A percentile compares a stretch with the other conserved stretches of the same genome.
These are phyloP conservation scores for Siniperca chuatsi DNA, from an alignment of 2,113 vertebrate species.

Conservation along the genomic window DNA sequence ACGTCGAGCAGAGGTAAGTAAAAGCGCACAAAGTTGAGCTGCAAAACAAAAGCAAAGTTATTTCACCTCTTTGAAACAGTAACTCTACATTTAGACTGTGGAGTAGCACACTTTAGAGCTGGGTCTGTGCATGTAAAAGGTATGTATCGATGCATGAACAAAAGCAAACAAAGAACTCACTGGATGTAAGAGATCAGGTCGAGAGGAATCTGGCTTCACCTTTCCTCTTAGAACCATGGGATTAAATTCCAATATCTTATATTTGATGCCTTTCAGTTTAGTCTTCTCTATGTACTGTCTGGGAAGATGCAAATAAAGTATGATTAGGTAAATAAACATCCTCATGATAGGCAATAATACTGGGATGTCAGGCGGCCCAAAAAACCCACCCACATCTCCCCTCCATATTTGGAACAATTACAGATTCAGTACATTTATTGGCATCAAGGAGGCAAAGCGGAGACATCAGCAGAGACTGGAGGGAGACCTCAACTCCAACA, in stretches of 20 bases:
- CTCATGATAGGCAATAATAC: background rate
- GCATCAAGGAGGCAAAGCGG: too few relatives aligned
- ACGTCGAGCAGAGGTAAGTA: slow-evolving; percentile 93
- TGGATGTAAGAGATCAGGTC: slow-evolving; percentile 95
- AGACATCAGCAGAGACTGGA: too few relatives aligned
- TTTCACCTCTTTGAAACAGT: background rate
- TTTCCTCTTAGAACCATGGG: slow-evolving; percentile 93
- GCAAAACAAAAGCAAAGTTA: slow-evolving; percentile 63
- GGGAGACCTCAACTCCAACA: too few relatives aligned
- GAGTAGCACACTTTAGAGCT: background rate
- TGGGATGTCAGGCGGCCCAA: background rate
- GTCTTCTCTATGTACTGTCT: slow-evolving; percentile 95
- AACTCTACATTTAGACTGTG: background rate
- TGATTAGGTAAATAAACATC: background rate
- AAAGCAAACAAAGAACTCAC: slow-evolving; percentile 85
- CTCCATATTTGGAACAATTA: background rate
- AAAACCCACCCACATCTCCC: background rate
- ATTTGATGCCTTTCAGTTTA: slow-evolving; percentile 90
- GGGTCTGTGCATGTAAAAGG: background rate
- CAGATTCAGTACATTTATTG: background rate
- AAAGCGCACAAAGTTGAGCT: slow-evolving; percentile 98
- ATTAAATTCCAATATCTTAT: slow-evolving; percentile 95
- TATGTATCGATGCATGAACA: background rate
- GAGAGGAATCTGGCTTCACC: slow-evolving; percentile 91
- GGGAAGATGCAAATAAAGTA: slow-evolving; percentile 17